Percentiles rank a stretch among this genome's conserved stretches.
These are phyloP conservation scores for Xiphydria camelus DNA, from an alignment of 2,888 invertebrate species.

Conservation along the genomic window DNA sequence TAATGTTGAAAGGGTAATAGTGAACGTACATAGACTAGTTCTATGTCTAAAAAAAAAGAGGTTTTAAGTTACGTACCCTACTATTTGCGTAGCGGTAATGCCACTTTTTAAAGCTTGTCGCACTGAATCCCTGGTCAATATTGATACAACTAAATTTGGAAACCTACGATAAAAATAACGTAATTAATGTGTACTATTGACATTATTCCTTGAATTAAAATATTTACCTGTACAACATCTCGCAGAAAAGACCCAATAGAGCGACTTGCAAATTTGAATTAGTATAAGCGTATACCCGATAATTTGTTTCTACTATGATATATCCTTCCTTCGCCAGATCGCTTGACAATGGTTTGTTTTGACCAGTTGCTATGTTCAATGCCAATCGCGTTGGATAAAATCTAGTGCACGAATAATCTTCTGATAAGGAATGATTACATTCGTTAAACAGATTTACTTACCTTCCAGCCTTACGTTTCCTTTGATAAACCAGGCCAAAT, in stretches of 20 bases:
- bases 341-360: conserved; percentile 54
- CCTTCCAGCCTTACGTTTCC: conserved; percentile 69
- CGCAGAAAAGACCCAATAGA: conserved; percentile 88
- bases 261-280: conserved; percentile 91
- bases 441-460: conserved; percentile 44
- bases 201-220: no score
- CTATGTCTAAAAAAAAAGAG: not conserved
- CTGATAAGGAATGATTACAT: conserved; percentile 4
- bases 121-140: conserved; percentile 92
- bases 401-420: conserved; percentile 51
- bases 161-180: conserved; percentile 65
- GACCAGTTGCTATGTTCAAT: conserved; percentile 76
- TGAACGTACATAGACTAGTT: not conserved
- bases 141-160: conserved; percentile 93
- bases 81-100: conserved; percentile 94
- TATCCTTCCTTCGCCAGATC: conserved; percentile 67
- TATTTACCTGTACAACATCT: conserved; percentile 82
- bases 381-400: conserved; percentile 96
- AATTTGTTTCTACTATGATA: conserved; percentile 95
- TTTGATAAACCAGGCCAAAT: conserved; percentile 95
- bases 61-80: conserved; percentile 58
- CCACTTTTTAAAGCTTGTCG: conserved; percentile 93
- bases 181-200: not conserved
- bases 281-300: conserved; percentile 94
- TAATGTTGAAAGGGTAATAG: not conserved